Conservation (phyloP, 2,113 vertebrate genomes). For the Marmota monax region DNA sequence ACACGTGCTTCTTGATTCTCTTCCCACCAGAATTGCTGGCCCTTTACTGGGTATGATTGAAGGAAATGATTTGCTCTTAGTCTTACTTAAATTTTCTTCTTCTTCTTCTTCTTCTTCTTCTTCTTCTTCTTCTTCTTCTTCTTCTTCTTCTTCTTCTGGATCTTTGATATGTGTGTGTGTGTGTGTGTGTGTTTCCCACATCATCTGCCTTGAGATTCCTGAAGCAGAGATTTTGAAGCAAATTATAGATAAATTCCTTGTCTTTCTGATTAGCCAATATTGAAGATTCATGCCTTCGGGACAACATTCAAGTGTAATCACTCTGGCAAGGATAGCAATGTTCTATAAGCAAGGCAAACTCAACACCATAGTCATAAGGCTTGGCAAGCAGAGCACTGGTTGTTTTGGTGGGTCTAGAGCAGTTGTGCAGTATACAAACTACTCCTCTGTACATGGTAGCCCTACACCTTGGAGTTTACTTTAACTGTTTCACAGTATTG, state of each 20-base stretch:
- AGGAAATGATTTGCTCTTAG: background rate
- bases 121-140: too few relatives aligned
- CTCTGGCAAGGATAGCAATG: background rate
- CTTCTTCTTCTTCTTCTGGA: too few relatives aligned
- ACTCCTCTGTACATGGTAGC: background rate
- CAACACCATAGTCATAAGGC: background rate
- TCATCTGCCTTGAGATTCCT: background rate
- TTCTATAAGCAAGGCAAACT: background rate
- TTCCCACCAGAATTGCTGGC: background rate
- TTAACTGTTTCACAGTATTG: background rate
- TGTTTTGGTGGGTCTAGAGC: background rate
- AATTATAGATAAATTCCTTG: background rate
- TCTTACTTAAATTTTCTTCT: background rate
- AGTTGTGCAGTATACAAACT: background rate
- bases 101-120: too few relatives aligned
- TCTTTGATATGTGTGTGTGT: too few relatives aligned
- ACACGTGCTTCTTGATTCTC: background rate
- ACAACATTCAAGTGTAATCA: background rate
- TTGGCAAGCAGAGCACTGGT: background rate
- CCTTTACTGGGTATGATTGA: background rate
- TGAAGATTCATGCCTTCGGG: background rate
- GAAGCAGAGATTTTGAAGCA: slow-evolving; percentile 6
- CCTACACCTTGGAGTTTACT: background rate
- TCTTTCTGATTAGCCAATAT: background rate
- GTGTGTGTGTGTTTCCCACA: background rate